Evolutionary conservation across 2,797 vertebrate genomes (phyloP).

Genomic region (Platyrinchus mystaceus): DNA sequence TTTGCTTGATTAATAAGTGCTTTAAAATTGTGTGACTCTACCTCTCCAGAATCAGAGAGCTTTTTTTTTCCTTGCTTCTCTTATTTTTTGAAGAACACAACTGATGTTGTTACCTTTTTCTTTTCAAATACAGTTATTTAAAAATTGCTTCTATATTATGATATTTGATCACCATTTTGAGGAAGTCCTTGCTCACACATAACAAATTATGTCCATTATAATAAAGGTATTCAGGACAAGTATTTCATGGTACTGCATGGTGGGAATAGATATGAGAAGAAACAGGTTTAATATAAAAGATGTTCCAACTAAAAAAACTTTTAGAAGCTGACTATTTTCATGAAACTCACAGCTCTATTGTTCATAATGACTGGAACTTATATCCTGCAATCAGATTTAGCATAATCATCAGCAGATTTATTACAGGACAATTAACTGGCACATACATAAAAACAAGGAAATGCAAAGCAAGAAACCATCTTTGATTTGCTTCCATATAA

Average conservation of each 20-base stretch:
- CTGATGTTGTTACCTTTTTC: not conserved
- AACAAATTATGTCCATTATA: not conserved
- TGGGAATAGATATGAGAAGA: not conserved
- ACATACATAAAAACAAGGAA: not conserved
- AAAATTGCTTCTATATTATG: not conserved
- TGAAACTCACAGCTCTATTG: not conserved
- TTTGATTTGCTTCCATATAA: not conserved
- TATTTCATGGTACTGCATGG: not conserved
- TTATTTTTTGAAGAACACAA: not conserved
- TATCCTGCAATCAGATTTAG: not conserved
- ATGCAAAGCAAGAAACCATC: not conserved
- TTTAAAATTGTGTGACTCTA: not conserved
- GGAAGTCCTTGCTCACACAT: not conserved
- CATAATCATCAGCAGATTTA: not conserved
- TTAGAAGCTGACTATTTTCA: not conserved
- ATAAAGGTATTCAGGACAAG: not conserved
- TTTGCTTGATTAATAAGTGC: not conserved
- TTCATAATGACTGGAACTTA: not conserved
- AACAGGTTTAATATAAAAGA: not conserved
- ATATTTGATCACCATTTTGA: not conserved
- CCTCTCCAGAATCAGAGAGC: not conserved
- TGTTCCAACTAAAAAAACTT: not conserved
- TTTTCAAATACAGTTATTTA: not conserved
- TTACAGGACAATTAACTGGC: not conserved
- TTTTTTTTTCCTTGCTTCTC: not conserved